Conservation (phyloP, 2,113 vertebrate species). For the Scophthalmus maximus region DNA sequence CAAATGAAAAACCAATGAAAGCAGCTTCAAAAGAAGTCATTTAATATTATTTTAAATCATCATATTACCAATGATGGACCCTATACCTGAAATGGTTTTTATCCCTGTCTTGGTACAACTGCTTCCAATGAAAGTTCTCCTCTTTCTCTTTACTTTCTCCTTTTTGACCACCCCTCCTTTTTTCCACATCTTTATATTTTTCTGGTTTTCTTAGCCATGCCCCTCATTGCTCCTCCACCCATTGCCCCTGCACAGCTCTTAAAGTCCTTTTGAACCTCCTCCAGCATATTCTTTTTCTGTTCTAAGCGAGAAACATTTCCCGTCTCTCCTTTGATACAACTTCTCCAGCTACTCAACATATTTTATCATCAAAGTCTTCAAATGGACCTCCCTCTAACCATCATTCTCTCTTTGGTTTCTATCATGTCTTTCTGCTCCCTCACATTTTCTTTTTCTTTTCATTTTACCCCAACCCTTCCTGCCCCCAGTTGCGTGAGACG, state of each 20-base stretch:
- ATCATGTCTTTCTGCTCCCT: conserved; percentile 34
- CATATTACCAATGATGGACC: no score
- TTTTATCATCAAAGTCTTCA: conserved; percentile 26
- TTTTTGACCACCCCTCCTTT: no score
- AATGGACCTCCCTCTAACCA: conserved; percentile 33
- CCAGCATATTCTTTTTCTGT: no score
- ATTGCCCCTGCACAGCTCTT: conserved; percentile 13
- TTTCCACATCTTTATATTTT: no score
- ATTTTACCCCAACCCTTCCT: conserved; percentile 24
- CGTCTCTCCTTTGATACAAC: no score
- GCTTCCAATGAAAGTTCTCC: no score
- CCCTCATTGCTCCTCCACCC: conserved; percentile 25
- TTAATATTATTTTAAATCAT: no score
- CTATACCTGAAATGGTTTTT: no score
- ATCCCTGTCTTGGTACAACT: no score
- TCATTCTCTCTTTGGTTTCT: conserved; percentile 38
- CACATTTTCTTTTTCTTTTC: conserved; percentile 27
- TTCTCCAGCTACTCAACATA: conserved; percentile 18
- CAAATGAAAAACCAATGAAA: no score
- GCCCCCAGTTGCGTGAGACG: conserved; percentile 71
- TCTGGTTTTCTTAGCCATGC: conserved; percentile 11
- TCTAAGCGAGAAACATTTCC: no score
- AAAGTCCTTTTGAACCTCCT: conserved; percentile 38
- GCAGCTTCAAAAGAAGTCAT: no score
- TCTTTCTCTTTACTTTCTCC: background rate